Base-by-base conservation (phyloP, 2,888 invertebrate genomes). In the Pantelozetes paolii region DNA sequence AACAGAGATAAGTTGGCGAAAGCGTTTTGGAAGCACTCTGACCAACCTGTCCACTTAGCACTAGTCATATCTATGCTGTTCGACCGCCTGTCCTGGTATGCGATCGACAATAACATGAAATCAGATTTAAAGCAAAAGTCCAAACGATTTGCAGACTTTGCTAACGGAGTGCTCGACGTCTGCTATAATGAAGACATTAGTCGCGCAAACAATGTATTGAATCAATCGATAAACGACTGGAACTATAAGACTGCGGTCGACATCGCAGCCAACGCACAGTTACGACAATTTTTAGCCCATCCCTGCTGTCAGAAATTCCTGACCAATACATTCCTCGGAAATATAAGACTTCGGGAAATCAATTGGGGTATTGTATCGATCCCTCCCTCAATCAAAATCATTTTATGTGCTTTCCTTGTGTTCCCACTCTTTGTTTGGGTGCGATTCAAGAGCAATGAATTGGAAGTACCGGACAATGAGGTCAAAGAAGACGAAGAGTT, bases 271-370 rank as follows among this genome's bases (percentile, higher is more conserved):
- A 79, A 81, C 69, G 81, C 82, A 2, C 80, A 81, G 71, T 82
- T 82, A 77, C 80, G 81, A 40, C 80, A 80, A 69, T 83, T 85
- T 77, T 80, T 85, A 36, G 82, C 84, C 9, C 84, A 85, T 77
- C 83, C 83, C 8, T 83, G 83, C 75, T 84, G 84, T 78, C 84
- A 85, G 79, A 81, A 83, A 76, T 84, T 84, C 83, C 80, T 84
- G 23, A 82, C 82, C 11, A 81, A 82, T 48, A 80, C 83, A 71
- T 82, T 84, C 75, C 82, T 79, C 71, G 83, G 83, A 3, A 78
- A 81, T 40, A 80, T 83, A 45, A 80, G 81, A 28, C 79, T 83
- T 3, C 79, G 81, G 45, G 82, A 82, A 57, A 77, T 82, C 8
- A 79, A 80, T 64, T 81, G 80, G 80, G 81, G 81, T 1, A 69